Evolutionary conservation across 2,888 invertebrate genomes (phyloP), one percentile per base, ranked within the genome.

Genomic region (Caenorhabditis panamensis): DNA sequence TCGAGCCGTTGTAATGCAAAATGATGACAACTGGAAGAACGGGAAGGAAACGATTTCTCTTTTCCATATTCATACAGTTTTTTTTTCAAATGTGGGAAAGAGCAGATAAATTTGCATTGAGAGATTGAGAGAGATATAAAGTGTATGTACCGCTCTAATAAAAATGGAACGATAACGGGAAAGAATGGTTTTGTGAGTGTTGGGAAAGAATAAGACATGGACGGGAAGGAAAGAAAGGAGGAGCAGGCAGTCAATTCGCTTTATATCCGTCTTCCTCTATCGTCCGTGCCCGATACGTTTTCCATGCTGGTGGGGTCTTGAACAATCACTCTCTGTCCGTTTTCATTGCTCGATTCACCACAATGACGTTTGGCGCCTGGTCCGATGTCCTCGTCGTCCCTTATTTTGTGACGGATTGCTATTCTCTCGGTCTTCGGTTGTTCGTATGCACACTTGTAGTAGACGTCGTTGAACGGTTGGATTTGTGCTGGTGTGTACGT

Each of bases 381-480:
- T 4, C 54, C 56, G 24, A 31, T 59, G 54, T 73, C 47, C 47
- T 47, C 66, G 56, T 49, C 63, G 49, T 63, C 59, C 18, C 59
- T 49, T 9, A 66, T 56, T 36, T 64, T 71, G 47, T 71, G 77
- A 71, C 63, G 66, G n/a, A 71, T 64, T 8, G 61, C 69, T 18
- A 58, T 64, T 28, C 59, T 53, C 24, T 69, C 53, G 20, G 31
- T 31, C n/a, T 61, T 62, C 4, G 66, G 44, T 49, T 58, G 54
- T 36, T 63, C 68, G 51, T 68, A 68, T 37, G 68, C 75, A 53
- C 61, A 75, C 31, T 66, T 37, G 58, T 75, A 75, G 51, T 75
- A 75, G 53, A n/a, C 37, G 44, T 75, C 75, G 24, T 54, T 51
- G 41, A 37, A 73, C 9, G 64, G 64, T 0, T 22, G 8, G 0